Conservation (phyloP, 1,140 invertebrate genomes). For the Nebria ingens region DNA sequence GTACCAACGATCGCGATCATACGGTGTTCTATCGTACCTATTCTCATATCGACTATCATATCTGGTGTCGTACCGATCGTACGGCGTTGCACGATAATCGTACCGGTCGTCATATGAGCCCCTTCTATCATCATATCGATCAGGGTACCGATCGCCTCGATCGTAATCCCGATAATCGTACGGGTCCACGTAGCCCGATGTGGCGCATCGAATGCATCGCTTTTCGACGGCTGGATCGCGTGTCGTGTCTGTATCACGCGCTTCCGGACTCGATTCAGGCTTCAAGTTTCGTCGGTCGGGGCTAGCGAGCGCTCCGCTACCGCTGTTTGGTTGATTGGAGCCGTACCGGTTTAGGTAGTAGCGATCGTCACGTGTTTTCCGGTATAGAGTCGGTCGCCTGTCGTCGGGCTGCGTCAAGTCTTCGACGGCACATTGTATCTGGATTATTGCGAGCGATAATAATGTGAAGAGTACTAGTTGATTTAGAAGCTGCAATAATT, state of each 20-base stretch:
- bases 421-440: background rate
- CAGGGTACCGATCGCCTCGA: slow-evolving; percentile 12
- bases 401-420: background rate
- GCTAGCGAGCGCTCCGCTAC: background rate
- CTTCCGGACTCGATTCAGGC: slow-evolving; percentile 13
- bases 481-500: background rate
- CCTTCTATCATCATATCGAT: slow-evolving; percentile 14
- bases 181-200: slow-evolving; percentile 10
- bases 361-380: slow-evolving; percentile 18
- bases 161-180: slow-evolving; percentile 12
- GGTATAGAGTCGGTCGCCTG: background rate
- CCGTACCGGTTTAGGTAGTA: slow-evolving; percentile 19
- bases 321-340: background rate
- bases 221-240: background rate
- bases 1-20: background rate
- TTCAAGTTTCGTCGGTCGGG: background rate
- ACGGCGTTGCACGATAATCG: slow-evolving; percentile 16
- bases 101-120: slow-evolving; percentile 18
- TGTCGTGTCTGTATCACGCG: slow-evolving; percentile 10
- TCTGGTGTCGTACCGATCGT: slow-evolving; percentile 33
- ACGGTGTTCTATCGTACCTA: slow-evolving; percentile 3
- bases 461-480: background rate
- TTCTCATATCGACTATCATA: slow-evolving; percentile 20
- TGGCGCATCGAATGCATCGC: slow-evolving; percentile 11
- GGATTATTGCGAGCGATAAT: background rate